These are phyloP conservation scores for Acropora yongei DNA, from an alignment of 64 coral and sea anemone genomes.

Conservation along the genomic window DNA sequence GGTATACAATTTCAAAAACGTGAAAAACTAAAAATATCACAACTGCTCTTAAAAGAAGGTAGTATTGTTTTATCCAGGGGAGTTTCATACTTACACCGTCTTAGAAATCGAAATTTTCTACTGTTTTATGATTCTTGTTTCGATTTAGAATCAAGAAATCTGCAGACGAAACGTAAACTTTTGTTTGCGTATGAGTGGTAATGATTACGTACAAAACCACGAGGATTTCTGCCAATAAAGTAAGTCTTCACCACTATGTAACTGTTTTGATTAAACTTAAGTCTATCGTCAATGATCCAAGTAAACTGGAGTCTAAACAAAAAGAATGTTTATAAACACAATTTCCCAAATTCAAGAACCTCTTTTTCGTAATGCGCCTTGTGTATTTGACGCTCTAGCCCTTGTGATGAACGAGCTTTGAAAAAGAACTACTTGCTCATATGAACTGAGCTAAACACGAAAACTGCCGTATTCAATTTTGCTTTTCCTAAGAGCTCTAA, in stretches of 20 bases:
- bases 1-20: neutral
- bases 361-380: neutral
- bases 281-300: slow-evolving; percentile 31
- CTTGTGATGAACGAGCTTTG: neutral
- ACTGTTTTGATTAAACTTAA: slow-evolving; percentile 40
- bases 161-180: neutral
- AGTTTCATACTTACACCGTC: neutral
- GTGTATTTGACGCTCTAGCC: neutral
- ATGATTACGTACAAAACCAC: neutral
- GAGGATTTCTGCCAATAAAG: neutral
- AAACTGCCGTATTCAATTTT: neutral
- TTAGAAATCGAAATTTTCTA: neutral
- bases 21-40: neutral
- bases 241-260: neutral
- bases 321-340: slow-evolving; percentile 26
- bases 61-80: neutral
- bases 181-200: slow-evolving; percentile 12
- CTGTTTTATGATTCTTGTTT: slow-evolving; percentile 10
- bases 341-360: slow-evolving; percentile 1
- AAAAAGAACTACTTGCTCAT: too few relatives aligned
- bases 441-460: too few relatives aligned
- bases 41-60: neutral
- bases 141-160: slow-evolving; percentile 6
- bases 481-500: neutral
- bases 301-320: slow-evolving; percentile 26